A percentile compares a stretch with the other conserved stretches of the same genome.
Conservation (phyloP, 1,140 invertebrate genomes). For the Meloidogyne exigua region DNA sequence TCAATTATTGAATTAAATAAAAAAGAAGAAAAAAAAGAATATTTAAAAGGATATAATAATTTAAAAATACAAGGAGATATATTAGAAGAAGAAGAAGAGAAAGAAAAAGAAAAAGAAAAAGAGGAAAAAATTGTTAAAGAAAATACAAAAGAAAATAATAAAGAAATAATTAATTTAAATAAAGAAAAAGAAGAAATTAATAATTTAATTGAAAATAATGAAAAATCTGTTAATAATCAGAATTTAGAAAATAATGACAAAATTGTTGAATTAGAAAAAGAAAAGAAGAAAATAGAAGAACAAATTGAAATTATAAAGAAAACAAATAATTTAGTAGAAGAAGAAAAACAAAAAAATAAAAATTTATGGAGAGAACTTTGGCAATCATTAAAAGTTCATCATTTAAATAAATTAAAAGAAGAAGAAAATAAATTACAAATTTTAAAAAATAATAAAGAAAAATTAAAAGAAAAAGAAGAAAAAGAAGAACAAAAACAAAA, state of each 20-base stretch:
- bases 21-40: background rate
- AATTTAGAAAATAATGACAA: background rate
- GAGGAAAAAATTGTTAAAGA: too few relatives aligned
- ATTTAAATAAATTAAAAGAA: too few relatives aligned
- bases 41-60: background rate
- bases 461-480: background rate
- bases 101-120: background rate
- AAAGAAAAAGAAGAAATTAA: background rate
- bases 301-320: background rate
- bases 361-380: too few relatives aligned
- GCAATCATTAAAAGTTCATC: too few relatives aligned
- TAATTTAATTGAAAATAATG: background rate
- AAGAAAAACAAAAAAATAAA: too few relatives aligned
- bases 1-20: background rate
- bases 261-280: background rate
- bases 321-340: background rate
- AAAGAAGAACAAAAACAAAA: background rate
- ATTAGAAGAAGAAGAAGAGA: background rate
- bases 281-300: background rate
- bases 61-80: background rate
- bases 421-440: background rate
- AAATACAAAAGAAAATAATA: too few relatives aligned
- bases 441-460: background rate
- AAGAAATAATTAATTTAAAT: too few relatives aligned
- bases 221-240: background rate